Base-by-base conservation (phyloP, 2,888 invertebrate species). In the Cylloceria caligata region DNA sequence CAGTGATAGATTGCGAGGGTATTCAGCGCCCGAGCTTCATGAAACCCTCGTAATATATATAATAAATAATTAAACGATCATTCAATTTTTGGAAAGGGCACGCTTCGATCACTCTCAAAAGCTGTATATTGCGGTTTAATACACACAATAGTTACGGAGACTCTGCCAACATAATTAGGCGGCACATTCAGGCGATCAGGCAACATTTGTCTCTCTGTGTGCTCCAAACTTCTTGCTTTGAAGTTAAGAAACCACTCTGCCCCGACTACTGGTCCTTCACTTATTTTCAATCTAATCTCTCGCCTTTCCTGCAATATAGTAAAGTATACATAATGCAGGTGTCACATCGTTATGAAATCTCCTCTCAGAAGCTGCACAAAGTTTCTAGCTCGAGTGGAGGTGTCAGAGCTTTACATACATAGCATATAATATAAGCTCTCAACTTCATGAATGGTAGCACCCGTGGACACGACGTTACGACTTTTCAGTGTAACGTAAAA, bases 361-460 rank as follows among this genome's bases (percentile, higher is more conserved):
- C 57, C 47, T 64, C 64, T 34, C 36, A 65, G 7, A 64, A 64
- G 55, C 62, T 42, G 13, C 64, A 24, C 21, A 36, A 57, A 69
- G 55, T 69, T 69, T 55, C 74, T 45, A 42, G 45, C 27, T 65
- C 27, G 34, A 45, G 74, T 6, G 45, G 13, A 52, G 27, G 27
- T 27, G 27, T 55, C 42, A 62, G n/a, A 64, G 76, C 47, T 57
- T 47, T 9, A 24, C 67, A 34, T n/a, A n/a, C n/a, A n/a, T n/a
- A 39, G 39, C 36, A 13, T 36, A 30, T 55, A 36, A 49, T 49
- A 72, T 78, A 64, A 68, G 68, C 36, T 45, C 39, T 57, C 55
- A 55, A 55, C 78, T 78, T 49, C 64, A 74, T 69, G 78, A 69
- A 74, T 81, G 73, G 64, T 65, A 69, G 24, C 42, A 9, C 45